Conservation (phyloP, 2,888 invertebrate species). For the Leucophenga maculata region DNA sequence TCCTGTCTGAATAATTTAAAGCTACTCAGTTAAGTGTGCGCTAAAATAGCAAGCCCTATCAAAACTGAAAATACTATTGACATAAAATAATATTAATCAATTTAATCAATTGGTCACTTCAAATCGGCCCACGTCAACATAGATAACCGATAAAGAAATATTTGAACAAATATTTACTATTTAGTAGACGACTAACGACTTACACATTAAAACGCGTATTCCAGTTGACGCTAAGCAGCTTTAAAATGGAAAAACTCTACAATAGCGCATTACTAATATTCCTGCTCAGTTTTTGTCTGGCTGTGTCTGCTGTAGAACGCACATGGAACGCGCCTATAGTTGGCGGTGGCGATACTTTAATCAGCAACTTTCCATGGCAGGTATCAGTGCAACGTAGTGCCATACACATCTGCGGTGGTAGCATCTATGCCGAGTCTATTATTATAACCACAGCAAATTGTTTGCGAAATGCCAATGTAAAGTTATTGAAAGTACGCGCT, state of each 20-base stretch:
- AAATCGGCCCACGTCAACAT: too few species aligned
- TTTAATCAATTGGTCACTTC: too few species aligned
- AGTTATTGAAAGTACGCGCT: conserved; percentile 70
- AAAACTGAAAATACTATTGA: too few species aligned
- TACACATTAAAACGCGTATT: background rate
- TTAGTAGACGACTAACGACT: background rate
- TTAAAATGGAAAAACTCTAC: conserved; percentile 27
- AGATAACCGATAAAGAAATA: too few species aligned
- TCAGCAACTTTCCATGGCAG: conserved; percentile 60
- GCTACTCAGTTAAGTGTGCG: too few species aligned
- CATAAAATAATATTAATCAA: too few species aligned
- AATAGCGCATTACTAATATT: conserved; percentile 29
- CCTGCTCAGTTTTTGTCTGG: conserved; percentile 34
- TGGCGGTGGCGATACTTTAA: conserved; percentile 54
- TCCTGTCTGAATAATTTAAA: too few species aligned
- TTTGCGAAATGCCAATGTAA: conserved; percentile 38
- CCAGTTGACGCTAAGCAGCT: background rate
- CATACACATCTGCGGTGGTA: conserved; percentile 75
- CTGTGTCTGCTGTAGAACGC: conserved; percentile 33
- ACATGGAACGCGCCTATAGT: conserved; percentile 54
- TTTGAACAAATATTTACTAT: too few species aligned
- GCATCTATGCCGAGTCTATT: conserved; percentile 72
- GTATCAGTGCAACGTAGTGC: conserved; percentile 64
- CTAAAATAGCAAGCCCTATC: too few species aligned
- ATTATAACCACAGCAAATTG: conserved; percentile 75